Conservation (phyloP, 2,888 invertebrate species). For the Volucella inanis region DNA sequence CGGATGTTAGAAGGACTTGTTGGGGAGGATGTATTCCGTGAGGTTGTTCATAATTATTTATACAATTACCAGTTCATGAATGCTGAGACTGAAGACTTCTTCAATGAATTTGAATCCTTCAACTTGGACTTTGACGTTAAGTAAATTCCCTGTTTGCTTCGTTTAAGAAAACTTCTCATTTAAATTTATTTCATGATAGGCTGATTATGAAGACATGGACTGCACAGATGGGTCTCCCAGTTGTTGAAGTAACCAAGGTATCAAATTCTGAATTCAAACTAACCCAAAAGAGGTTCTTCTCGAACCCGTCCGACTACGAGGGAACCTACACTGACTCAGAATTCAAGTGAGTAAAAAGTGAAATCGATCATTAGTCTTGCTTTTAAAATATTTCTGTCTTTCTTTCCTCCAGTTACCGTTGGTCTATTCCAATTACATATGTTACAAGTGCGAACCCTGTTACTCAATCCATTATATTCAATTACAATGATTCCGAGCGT, state of each 20-base stretch:
- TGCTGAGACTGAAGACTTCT: constrained; percentile 91
- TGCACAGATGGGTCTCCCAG: constrained; percentile 93
- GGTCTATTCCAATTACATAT: constrained; percentile 93
- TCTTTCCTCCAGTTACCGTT: constrained; percentile 87
- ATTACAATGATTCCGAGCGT: constrained; percentile 80
- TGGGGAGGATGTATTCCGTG: constrained; percentile 86
- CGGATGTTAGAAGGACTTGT: constrained; percentile 94
- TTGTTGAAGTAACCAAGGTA: constrained; percentile 86
- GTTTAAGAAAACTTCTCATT: neutral
- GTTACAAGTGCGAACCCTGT: constrained; percentile 84
- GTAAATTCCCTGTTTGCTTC: constrained; percentile 75
- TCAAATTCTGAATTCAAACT: constrained; percentile 84
- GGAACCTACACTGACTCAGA: constrained; percentile 83
- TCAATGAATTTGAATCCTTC: constrained; percentile 85
- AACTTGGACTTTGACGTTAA: constrained; percentile 83
- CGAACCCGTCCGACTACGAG: constrained; percentile 86
- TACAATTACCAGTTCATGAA: constrained; percentile 88
- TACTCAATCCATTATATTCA: constrained; percentile 81
- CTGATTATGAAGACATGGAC: constrained; percentile 95
- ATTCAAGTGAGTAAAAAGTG: constrained; percentile 83
- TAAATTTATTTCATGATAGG: constrained; percentile 78
- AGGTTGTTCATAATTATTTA: constrained; percentile 90
- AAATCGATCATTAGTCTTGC: neutral
- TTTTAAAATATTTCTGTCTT: constrained; percentile 3
- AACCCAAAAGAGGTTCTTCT: constrained; percentile 90